A percentile compares a stretch with the other conserved stretches of the same genome.
phyloP scores from a whole-genome alignment of 2,888 invertebrate species.

The Tenthredo livida region DNA sequence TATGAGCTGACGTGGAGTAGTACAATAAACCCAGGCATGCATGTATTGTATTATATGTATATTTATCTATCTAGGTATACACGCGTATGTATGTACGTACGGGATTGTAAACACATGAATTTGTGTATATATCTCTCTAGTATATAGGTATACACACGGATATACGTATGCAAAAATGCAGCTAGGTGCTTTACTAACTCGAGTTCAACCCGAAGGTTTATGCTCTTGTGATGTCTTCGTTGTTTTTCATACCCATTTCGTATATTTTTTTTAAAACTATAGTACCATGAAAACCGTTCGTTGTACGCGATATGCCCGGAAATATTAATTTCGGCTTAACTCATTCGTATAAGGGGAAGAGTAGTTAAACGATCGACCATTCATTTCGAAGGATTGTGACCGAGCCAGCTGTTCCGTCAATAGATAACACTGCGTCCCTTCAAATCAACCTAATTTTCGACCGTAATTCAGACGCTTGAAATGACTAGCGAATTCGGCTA shows the following conservation, averaged over 20 bases:
- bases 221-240: not conserved
- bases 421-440: conserved; percentile 6
- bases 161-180: not conserved
- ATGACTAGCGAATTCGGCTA: not conserved
- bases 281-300: not conserved
- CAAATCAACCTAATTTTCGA: conserved; percentile 19
- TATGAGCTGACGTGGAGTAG: conserved; percentile 2
- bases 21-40: conserved; percentile 16
- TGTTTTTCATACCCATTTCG: not conserved
- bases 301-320: not conserved
- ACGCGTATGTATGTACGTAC: not conserved
- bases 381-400: conserved; percentile 15
- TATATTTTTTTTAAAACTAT: not conserved
- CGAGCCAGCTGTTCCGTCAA: conserved; percentile 27
- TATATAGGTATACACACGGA: not conserved
- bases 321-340: not conserved
- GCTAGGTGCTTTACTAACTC: not conserved
- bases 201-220: not conserved
- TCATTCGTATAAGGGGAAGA: not conserved
- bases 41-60: not conserved
- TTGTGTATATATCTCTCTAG: not conserved
- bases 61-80: not conserved
- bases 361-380: not conserved
- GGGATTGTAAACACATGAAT: conserved; percentile 19
- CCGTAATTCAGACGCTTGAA: not conserved